These are phyloP conservation scores for Sitophilus oryzae DNA, from an alignment of 1,140 invertebrate species.

Conservation along the genomic window DNA sequence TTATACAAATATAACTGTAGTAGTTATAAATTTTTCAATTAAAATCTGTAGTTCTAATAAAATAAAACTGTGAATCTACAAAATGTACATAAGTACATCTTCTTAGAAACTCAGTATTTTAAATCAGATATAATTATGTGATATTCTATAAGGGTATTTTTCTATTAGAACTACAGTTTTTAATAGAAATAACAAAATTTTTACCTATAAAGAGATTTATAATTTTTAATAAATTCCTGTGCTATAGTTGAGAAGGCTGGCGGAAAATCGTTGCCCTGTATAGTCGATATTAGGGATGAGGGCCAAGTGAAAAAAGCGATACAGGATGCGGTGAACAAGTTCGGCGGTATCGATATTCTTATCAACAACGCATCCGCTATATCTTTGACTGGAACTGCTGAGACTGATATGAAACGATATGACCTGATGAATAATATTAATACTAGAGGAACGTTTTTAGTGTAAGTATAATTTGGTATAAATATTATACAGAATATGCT, in stretches of 20 bases:
- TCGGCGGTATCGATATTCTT: constrained; percentile 94
- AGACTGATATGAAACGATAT: constrained; percentile 93
- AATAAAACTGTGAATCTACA: no score
- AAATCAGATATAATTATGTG: no score
- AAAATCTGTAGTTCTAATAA: no score
- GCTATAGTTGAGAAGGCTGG: constrained; percentile 81
- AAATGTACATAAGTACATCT: no score
- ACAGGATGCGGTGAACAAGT: constrained; percentile 78
- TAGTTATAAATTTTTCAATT: no score
- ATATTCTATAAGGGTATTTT: no score
- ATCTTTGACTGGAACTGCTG: constrained; percentile 75
- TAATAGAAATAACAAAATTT: no score
- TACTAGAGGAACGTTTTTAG: constrained; percentile 85
- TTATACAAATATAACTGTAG: no score
- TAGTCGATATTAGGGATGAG: constrained; percentile 92
- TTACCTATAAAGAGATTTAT: no score
- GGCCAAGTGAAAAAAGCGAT: constrained; percentile 77
- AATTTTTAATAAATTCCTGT: constrained; percentile 2
- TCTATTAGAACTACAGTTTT: no score
- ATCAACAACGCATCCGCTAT: constrained; percentile 98
- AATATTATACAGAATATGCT: background rate
- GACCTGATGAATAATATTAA: constrained; percentile 93
- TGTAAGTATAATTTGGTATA: constrained; percentile 52
- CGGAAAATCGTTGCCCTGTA: constrained; percentile 84
- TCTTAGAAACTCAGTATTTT: no score